Evolutionary conservation across 2,888 invertebrate species (phyloP).

Genomic region (Fissipunctia ypsillon): DNA sequence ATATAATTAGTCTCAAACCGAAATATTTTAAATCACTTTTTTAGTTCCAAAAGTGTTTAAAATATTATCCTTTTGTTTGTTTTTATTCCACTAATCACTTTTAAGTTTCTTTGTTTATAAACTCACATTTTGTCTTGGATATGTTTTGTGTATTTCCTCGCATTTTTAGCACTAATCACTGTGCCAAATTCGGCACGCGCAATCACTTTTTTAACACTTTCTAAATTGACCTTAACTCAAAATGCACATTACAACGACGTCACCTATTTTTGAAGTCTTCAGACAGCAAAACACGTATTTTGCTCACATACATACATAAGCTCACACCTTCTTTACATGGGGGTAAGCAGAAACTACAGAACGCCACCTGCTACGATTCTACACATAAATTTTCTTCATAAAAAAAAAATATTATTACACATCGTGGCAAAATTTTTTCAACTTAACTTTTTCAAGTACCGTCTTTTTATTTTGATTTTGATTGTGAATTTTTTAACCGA

Average conservation of each 20-base stretch:
- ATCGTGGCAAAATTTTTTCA: not conserved
- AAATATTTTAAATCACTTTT: constrained; percentile 34
- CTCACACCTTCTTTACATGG: not conserved
- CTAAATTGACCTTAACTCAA: not conserved
- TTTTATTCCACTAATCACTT: constrained; percentile 4
- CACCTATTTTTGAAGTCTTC: not conserved
- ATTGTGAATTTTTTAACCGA: not conserved
- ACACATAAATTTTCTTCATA: not conserved
- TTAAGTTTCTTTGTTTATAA: not conserved
- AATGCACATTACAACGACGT: not conserved
- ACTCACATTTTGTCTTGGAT: not conserved
- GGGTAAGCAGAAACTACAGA: not conserved
- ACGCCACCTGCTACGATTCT: not conserved
- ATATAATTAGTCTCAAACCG: constrained; percentile 4
- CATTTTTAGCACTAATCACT: not conserved
- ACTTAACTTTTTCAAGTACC: no score
- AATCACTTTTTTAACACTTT: constrained; percentile 10
- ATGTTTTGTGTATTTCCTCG: not conserved
- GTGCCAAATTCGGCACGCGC: not conserved
- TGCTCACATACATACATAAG: not conserved
- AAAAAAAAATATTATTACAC: not conserved
- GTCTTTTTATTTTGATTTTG: no score
- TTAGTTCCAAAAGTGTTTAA: constrained; percentile 27
- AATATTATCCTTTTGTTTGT: not conserved
- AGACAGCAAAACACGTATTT: not conserved